Conservation (phyloP, 2,113 vertebrate species). For the Psettodes erumei region DNA sequence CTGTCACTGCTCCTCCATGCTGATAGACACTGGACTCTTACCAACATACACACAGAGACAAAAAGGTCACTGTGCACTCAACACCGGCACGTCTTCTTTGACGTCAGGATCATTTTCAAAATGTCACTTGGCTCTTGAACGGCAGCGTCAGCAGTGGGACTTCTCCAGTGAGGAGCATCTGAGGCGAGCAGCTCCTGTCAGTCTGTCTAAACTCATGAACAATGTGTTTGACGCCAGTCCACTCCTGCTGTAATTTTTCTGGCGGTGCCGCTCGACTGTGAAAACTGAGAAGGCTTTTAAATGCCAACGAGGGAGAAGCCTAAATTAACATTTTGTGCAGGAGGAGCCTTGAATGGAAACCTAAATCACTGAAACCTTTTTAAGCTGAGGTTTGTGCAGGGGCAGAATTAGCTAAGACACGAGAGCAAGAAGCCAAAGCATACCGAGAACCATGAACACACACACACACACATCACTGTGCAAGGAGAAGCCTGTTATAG, state of each 20-base stretch:
- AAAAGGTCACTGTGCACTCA: constrained; percentile 66
- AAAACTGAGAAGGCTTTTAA: constrained; percentile 38
- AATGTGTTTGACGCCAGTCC: constrained; percentile 12
- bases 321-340: constrained; percentile 1
- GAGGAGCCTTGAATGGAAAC: constrained; percentile 32
- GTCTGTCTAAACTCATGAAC: constrained; percentile 2
- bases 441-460: constrained; percentile 28
- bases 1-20: constrained; percentile 37
- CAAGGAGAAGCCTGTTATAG: constrained; percentile 65
- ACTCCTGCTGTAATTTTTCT: constrained; percentile 9
- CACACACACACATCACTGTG: constrained; percentile 36
- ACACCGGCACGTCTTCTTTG: constrained; percentile 39
- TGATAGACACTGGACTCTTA: constrained; percentile 61
- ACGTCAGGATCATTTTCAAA: constrained; percentile 68
- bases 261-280: constrained; percentile 32
- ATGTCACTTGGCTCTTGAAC: constrained; percentile 69
- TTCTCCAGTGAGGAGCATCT: constrained; percentile 35
- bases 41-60: constrained; percentile 62
- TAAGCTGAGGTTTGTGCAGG: constrained; percentile 27
- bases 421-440: constrained; percentile 38
- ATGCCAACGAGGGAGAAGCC: constrained; percentile 2
- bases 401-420: constrained; percentile 42
- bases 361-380: constrained; percentile 39
- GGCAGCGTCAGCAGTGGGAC: constrained; percentile 50
- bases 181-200: constrained; percentile 40